Conservation (phyloP, 2,113 vertebrate genomes). For the Narcine bancroftii region DNA sequence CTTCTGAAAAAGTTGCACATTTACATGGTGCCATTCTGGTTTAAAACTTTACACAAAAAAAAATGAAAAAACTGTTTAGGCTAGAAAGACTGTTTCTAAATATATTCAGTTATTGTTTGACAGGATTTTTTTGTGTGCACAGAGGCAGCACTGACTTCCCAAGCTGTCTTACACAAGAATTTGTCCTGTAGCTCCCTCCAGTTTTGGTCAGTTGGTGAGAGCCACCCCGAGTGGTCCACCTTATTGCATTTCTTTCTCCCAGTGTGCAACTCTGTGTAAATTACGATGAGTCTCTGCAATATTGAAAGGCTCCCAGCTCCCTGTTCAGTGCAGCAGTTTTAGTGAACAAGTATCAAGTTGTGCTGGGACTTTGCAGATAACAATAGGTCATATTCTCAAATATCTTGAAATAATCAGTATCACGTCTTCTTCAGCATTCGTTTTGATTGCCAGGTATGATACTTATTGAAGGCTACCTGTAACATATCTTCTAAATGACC, state of each 20-base stretch:
- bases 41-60: slow-evolving; percentile 34
- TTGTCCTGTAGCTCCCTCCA: slow-evolving; percentile 2
- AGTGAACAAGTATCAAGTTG: background rate
- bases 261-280: slow-evolving; percentile 25
- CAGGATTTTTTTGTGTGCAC: slow-evolving; percentile 23
- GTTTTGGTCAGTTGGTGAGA: slow-evolving; percentile 21
- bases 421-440: slow-evolving; percentile 94
- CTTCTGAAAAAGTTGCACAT: slow-evolving; percentile 35
- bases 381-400: slow-evolving; percentile 42
- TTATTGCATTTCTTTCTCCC: slow-evolving; percentile 34
- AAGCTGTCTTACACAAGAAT: background rate
- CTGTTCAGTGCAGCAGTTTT: background rate
- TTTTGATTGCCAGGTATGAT: slow-evolving; percentile 88
- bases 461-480: slow-evolving; percentile 89
- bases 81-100: slow-evolving; percentile 33
- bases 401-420: slow-evolving; percentile 47
- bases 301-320: background rate
- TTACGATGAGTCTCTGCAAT: slow-evolving; percentile 24
- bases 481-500: slow-evolving; percentile 96
- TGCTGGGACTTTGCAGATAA: slow-evolving; percentile 30
- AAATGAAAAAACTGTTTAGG: slow-evolving; percentile 29
- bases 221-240: slow-evolving; percentile 33
- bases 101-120: slow-evolving; percentile 28
- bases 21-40: slow-evolving; percentile 36
- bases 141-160: slow-evolving; percentile 17